phyloP scores from a whole-genome alignment of 1,140 invertebrate genomes.

The Bursaphelenchus mucronatus region DNA sequence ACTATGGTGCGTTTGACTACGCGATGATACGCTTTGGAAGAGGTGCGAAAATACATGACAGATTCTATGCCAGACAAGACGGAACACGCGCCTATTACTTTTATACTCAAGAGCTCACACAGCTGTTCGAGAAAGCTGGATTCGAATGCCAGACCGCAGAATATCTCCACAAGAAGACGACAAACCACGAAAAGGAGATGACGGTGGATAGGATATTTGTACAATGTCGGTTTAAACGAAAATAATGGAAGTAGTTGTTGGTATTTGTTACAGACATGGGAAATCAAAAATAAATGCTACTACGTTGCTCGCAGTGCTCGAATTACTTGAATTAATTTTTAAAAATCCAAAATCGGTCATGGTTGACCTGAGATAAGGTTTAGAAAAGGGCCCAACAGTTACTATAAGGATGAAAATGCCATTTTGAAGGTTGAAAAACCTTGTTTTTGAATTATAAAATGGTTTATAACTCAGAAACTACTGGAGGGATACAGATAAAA shows the following conservation, averaged over 20 bases:
- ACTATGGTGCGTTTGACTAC: slow-evolving; percentile 72
- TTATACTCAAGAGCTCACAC: slow-evolving; percentile 44
- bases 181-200: slow-evolving; percentile 48
- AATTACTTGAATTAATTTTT: too few species aligned
- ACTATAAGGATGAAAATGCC: too few species aligned
- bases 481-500: too few species aligned
- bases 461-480: too few species aligned
- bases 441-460: too few species aligned
- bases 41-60: slow-evolving; percentile 62
- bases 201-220: slow-evolving; percentile 49
- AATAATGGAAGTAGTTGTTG: slow-evolving; percentile 31
- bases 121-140: slow-evolving; percentile 41
- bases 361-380: too few species aligned
- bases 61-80: slow-evolving; percentile 89
- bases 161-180: slow-evolving; percentile 47
- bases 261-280: too few species aligned
- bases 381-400: too few species aligned
- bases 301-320: too few species aligned
- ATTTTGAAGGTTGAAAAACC: too few species aligned
- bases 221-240: slow-evolving; percentile 45
- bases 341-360: too few species aligned
- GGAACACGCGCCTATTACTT: slow-evolving; percentile 98
- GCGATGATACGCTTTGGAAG: slow-evolving; percentile 91
- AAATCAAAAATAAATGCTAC: too few species aligned
- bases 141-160: slow-evolving; percentile 36